phyloP scores from a whole-genome alignment of 1,140 invertebrate genomes.

The Drosophila insularis region DNA sequence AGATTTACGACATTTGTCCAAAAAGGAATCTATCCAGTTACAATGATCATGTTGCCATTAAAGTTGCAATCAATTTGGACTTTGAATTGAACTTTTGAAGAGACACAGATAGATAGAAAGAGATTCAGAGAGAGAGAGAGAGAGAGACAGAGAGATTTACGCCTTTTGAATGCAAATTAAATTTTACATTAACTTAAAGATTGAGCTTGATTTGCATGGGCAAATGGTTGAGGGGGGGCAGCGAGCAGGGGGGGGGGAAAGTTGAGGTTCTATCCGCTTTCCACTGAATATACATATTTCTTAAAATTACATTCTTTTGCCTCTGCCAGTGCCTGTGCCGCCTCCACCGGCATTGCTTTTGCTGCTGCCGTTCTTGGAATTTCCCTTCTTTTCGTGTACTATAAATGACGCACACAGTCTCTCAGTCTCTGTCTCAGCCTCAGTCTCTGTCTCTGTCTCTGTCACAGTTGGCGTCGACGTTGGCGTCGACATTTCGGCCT shows the following conservation, averaged over 20 bases:
- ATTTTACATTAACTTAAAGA: background rate
- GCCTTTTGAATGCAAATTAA: slow-evolving; percentile 6
- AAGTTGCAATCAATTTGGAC: too few species aligned
- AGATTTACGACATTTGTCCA: too few species aligned
- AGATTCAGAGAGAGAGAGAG: background rate
- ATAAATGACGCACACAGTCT: slow-evolving; percentile 43
- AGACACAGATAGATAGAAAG: too few species aligned
- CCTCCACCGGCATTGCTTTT: background rate
- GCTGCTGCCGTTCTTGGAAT: slow-evolving; percentile 46
- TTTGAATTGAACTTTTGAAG: too few species aligned
- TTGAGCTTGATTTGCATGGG: background rate
- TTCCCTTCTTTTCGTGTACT: slow-evolving; percentile 38
- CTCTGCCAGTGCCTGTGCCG: background rate
- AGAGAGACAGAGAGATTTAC: background rate
- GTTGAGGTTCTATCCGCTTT: slow-evolving; percentile 10
- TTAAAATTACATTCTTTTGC: slow-evolving; percentile 18
- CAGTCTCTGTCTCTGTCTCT: background rate
- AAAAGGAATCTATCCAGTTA: too few species aligned
- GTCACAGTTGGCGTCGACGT: slow-evolving; percentile 20
- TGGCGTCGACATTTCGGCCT: slow-evolving; percentile 32
- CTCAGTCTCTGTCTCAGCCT: slow-evolving; percentile 10
- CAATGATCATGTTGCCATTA: too few species aligned
- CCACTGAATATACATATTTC: background rate
- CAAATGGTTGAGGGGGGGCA: background rate
- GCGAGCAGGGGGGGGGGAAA: background rate